Percentiles rank a stretch among this genome's conserved stretches.
These are phyloP conservation scores for Ophthalmotilapia sp. DNA, from an alignment of 2,113 vertebrate species.

Conservation along the genomic window DNA sequence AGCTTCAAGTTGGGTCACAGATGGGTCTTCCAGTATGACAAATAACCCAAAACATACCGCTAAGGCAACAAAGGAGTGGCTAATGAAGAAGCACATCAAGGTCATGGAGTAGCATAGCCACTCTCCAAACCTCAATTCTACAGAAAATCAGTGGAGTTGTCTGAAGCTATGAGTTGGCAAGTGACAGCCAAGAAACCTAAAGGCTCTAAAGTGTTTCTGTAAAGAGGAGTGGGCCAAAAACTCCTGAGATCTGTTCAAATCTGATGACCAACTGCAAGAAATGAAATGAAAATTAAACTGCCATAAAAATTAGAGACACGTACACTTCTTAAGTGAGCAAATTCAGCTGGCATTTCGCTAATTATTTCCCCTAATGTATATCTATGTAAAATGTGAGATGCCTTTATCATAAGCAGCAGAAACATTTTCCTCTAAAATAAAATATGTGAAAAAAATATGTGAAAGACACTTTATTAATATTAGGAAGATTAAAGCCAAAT, in stretches of 20 bases:
- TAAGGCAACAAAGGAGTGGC: background rate
- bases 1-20: background rate
- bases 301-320: background rate
- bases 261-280: background rate
- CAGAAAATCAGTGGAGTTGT: background rate
- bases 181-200: background rate
- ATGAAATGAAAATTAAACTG: background rate
- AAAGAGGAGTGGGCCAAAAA: background rate
- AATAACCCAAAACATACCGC: background rate
- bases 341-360: background rate
- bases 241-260: background rate
- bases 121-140: background rate
- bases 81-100: background rate
- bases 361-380: background rate
- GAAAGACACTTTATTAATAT: background rate
- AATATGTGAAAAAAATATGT: background rate
- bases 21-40: background rate
- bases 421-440: background rate
- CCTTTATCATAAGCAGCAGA: background rate
- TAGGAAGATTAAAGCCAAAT: background rate
- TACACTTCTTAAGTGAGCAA: background rate
- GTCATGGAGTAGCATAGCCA: background rate
- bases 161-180: background rate
- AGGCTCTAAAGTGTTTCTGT: background rate
- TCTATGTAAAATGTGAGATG: background rate